Conservation (phyloP, 2,797 vertebrate species). For the Erethizon dorsatum region DNA sequence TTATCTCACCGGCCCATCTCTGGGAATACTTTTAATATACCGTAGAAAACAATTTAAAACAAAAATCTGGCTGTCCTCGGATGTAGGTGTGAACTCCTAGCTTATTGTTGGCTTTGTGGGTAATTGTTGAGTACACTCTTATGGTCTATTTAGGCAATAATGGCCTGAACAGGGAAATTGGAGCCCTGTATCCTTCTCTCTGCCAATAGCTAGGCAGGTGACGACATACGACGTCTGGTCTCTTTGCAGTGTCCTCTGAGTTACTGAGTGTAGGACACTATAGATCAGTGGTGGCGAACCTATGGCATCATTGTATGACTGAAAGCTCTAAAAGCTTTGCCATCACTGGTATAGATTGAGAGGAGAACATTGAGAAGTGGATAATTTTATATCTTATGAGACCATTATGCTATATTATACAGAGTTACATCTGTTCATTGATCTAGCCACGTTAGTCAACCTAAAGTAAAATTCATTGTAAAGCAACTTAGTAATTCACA, state of each 20-base stretch:
- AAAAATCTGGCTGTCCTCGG: not conserved
- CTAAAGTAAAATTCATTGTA: not conserved
- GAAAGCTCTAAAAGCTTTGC: not conserved
- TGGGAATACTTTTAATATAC: not conserved
- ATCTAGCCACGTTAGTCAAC: not conserved
- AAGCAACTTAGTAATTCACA: not conserved
- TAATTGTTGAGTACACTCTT: not conserved
- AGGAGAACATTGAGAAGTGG: constrained; percentile 14
- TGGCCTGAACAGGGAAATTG: not conserved
- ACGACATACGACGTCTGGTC: not conserved
- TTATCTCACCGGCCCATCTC: not conserved
- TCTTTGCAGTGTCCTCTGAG: not conserved
- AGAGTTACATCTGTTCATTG: not conserved
- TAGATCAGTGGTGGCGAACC: not conserved
- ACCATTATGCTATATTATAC: not conserved
- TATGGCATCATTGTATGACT: not conserved
- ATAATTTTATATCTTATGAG: not conserved
- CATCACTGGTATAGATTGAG: not conserved
- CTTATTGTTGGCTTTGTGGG: not conserved
- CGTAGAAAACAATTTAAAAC: constrained; percentile 52
- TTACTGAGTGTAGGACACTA: not conserved
- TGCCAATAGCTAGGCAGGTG: not conserved
- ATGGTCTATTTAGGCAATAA: not conserved
- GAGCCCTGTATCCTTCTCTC: not conserved
- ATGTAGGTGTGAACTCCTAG: not conserved